A percentile compares a stretch with the other conserved stretches of the same genome.
Conservation (phyloP, 1,140 invertebrate genomes). For the Marisa cornuarietis region DNA sequence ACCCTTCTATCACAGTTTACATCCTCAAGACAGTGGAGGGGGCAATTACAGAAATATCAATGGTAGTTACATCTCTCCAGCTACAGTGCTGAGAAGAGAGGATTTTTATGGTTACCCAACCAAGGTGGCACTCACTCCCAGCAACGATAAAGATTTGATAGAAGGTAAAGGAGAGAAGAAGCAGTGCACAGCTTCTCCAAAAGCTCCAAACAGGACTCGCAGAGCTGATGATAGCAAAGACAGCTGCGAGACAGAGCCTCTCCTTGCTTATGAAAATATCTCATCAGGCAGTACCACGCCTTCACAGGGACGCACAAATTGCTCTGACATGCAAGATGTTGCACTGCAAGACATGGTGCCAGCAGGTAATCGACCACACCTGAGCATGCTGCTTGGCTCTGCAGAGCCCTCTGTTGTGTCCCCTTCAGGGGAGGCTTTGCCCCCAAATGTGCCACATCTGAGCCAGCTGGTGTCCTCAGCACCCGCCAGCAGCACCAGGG, state of each 20-base stretch:
- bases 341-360: background rate
- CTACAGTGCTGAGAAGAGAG: constrained; percentile 6
- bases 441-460: constrained; percentile 3
- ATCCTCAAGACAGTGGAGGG: too few species aligned
- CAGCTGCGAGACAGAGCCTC: constrained; percentile 15
- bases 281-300: background rate
- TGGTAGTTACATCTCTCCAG: background rate
- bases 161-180: background rate
- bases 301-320: too few species aligned
- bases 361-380: constrained; percentile 12
- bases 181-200: background rate
- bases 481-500: constrained; percentile 2
- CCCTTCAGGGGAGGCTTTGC: background rate
- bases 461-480: constrained; percentile 20
- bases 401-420: background rate
- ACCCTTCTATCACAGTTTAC: constrained; percentile 17
- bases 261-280: constrained; percentile 2
- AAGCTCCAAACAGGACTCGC: background rate
- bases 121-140: background rate
- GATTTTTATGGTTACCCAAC: constrained; percentile 16
- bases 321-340: too few species aligned
- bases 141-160: background rate
- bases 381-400: constrained; percentile 19
- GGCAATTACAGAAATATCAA: too few species aligned
- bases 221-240: background rate